Conservation (phyloP, 2,888 invertebrate genomes). For the Euclidia mi region DNA sequence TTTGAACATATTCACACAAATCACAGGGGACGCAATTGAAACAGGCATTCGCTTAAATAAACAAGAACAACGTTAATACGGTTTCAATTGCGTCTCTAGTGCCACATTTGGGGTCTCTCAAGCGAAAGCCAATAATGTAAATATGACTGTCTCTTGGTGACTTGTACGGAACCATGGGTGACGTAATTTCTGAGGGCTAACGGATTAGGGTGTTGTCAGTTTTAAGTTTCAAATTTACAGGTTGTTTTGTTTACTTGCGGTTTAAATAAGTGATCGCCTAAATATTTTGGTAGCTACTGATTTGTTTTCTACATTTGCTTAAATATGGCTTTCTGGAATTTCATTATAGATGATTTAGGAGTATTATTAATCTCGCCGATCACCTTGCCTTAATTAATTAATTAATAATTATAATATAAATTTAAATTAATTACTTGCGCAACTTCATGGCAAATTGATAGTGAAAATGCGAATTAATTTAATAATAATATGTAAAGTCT, state of each 20-base stretch:
- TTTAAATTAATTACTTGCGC: too few species aligned
- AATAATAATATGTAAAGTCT: too few species aligned
- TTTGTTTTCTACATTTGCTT: too few species aligned
- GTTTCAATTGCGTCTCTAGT: slow-evolving; percentile 64
- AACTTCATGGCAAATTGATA: too few species aligned
- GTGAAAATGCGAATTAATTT: too few species aligned
- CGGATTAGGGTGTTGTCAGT: slow-evolving; percentile 16
- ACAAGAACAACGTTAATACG: slow-evolving; percentile 58
- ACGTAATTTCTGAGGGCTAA: slow-evolving; percentile 26
- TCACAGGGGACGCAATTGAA: slow-evolving; percentile 53
- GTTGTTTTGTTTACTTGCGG: not conserved
- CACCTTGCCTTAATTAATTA: too few species aligned
- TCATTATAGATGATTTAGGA: too few species aligned
- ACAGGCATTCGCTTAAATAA: slow-evolving; percentile 50
- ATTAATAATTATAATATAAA: too few species aligned
- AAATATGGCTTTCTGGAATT: too few species aligned
- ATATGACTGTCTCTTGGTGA: slow-evolving; percentile 53
- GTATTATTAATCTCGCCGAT: too few species aligned
- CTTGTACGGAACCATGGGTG: slow-evolving; percentile 21
- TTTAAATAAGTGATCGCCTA: not conserved
- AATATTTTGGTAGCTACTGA: not conserved
- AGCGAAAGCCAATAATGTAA: slow-evolving; percentile 68
- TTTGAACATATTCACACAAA: slow-evolving; percentile 34
- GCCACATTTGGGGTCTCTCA: slow-evolving; percentile 61
- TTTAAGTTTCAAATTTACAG: slow-evolving; percentile 16